phyloP scores from a whole-genome alignment of 2,888 invertebrate species.

The Eupithecia subfuscata region DNA sequence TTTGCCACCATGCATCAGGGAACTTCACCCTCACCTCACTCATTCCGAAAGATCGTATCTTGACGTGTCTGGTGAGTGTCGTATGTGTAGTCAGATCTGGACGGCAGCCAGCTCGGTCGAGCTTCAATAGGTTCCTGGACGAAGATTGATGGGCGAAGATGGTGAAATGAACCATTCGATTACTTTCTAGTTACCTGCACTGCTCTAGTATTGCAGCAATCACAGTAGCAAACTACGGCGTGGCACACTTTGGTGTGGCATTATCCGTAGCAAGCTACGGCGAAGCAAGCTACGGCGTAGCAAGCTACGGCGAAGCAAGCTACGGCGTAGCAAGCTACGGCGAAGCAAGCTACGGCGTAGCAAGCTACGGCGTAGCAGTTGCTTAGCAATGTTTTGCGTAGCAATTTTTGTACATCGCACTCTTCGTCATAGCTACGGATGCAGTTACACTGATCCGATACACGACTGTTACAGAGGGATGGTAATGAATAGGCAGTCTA shows the following conservation, averaged over 20 bases:
- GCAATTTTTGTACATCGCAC: not conserved
- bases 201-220: too few relatives aligned
- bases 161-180: too few relatives aligned
- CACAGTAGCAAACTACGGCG: too few relatives aligned
- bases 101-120: not conserved
- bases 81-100: not conserved
- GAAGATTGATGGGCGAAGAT: conserved; percentile 1
- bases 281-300: too few relatives aligned
- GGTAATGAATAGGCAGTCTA: not conserved
- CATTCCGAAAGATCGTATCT: not conserved
- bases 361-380: not conserved
- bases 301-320: too few relatives aligned
- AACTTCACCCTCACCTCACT: not conserved
- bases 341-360: not conserved
- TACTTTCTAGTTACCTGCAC: not conserved
- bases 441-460: not conserved
- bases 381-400: not conserved
- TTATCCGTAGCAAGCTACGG: too few relatives aligned
- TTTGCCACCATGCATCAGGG: not conserved
- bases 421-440: not conserved
- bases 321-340: not conserved
- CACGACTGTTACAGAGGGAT: not conserved
- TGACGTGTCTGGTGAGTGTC: not conserved
- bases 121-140: not conserved
- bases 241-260: not conserved